Percentiles rank a stretch among this genome's conserved stretches.
phyloP scores from a whole-genome alignment of 2,888 invertebrate genomes.

The Hipparchia sbordonii region DNA sequence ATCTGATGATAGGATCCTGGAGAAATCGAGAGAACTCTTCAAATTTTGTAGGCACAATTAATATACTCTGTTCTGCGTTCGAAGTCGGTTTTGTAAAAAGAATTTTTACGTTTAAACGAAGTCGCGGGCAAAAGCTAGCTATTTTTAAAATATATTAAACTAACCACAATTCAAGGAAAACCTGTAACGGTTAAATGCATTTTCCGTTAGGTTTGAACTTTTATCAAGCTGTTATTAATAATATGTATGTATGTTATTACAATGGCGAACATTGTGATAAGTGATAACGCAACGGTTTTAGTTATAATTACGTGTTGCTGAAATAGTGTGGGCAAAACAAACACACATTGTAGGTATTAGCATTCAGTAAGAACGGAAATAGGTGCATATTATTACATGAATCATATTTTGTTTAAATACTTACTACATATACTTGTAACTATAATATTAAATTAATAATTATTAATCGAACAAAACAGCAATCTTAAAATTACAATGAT shows the following conservation, averaged over 20 bases:
- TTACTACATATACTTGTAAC: too few species aligned
- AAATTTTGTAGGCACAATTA: too few species aligned
- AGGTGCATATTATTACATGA: not conserved
- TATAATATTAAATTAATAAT: too few species aligned
- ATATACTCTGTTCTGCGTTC: too few species aligned
- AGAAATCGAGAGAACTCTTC: too few species aligned
- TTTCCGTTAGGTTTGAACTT: not conserved
- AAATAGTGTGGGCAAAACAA: conserved; percentile 1
- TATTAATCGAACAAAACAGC: too few species aligned
- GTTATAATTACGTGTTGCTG: conserved; percentile 10
- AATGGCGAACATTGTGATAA: not conserved
- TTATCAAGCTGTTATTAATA: not conserved
- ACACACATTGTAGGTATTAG: conserved; percentile 4
- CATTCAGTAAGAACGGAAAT: not conserved
- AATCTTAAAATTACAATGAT: too few species aligned
- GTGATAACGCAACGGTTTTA: conserved; percentile 13
- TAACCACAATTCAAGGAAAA: conserved; percentile 1
- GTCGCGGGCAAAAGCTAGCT: not conserved
- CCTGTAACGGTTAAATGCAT: not conserved
- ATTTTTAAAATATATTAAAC: not conserved
- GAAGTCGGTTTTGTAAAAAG: too few species aligned
- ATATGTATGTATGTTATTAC: not conserved
- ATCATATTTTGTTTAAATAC: too few species aligned
- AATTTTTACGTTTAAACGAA: too few species aligned
- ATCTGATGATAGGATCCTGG: too few species aligned